These are phyloP conservation scores for Halcyon badia DNA, from an alignment of 2,797 vertebrate species.

Conservation along the genomic window DNA sequence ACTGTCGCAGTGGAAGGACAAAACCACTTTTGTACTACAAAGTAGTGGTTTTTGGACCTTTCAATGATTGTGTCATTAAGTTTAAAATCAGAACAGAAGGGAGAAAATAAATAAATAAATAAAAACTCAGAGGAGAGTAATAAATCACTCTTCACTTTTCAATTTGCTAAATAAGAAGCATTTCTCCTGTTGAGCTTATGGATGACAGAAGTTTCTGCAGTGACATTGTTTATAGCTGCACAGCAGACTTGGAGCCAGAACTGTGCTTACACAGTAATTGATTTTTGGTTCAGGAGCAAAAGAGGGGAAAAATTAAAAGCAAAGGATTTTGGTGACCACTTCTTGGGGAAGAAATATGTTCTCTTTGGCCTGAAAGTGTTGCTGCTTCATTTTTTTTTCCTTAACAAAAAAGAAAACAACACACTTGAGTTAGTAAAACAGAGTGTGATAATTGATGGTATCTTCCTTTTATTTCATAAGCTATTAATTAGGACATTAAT, in stretches of 20 bases:
- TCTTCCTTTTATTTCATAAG: background rate
- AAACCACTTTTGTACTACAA: background rate
- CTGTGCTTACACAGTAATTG: background rate
- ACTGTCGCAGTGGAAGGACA: background rate
- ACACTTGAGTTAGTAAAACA: background rate
- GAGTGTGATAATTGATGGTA: background rate
- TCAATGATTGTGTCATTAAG: background rate
- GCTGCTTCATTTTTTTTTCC: background rate
- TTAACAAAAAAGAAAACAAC: no score
- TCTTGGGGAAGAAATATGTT: background rate
- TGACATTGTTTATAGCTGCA: background rate
- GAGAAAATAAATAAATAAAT: accelerated
- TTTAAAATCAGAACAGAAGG: background rate
- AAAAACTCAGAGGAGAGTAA: background rate
- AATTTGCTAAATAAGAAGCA: background rate
- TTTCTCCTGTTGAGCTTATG: background rate
- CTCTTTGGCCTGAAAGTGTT: background rate
- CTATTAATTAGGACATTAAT: background rate
- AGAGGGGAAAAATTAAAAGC: background rate
- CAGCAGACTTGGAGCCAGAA: background rate
- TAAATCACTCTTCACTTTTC: background rate
- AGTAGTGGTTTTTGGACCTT: background rate
- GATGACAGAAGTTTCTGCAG: background rate
- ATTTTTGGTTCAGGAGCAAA: background rate
- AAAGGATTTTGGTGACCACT: background rate